phyloP scores from a whole-genome alignment of 2,113 vertebrate species.

The Bagarius yarrelli region DNA sequence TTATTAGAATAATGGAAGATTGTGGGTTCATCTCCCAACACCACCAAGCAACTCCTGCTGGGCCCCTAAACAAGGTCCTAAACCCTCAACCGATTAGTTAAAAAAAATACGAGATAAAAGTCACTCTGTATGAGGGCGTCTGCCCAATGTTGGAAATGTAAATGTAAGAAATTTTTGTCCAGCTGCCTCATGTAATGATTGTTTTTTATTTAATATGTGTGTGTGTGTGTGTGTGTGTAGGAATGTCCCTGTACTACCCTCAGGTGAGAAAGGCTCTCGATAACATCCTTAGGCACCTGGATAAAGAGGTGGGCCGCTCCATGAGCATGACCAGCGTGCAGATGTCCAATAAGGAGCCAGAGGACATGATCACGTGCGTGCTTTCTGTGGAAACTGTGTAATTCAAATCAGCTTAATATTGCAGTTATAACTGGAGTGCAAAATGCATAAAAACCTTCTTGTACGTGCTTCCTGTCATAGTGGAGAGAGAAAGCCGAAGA shows the following conservation, averaged over 20 bases:
- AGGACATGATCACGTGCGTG: slow-evolving; percentile 92
- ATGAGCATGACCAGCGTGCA: slow-evolving; percentile 99
- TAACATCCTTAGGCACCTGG: slow-evolving; percentile 93
- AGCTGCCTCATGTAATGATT: background rate
- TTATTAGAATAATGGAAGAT: too few species aligned
- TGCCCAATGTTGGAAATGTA: too few species aligned
- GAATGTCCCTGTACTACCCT: slow-evolving; percentile 98
- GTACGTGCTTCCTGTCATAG: slow-evolving; percentile 66
- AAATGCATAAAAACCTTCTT: background rate
- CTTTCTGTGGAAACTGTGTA: background rate
- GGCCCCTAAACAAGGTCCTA: too few species aligned
- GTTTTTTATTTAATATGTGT: background rate
- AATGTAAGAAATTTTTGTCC: background rate
- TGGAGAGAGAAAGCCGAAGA: slow-evolving; percentile 98
- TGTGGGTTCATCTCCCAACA: too few species aligned
- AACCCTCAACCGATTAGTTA: too few species aligned
- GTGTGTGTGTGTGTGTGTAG: slow-evolving; percentile 64
- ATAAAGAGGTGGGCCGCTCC: slow-evolving; percentile 97
- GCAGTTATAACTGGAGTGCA: background rate
- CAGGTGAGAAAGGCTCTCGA: slow-evolving; percentile 96
- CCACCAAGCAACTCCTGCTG: too few species aligned
- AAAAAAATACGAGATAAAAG: too few species aligned
- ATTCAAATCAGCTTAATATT: background rate
- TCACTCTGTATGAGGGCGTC: too few species aligned
- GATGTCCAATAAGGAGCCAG: slow-evolving; percentile 98